Percentiles rank a stretch among this genome's conserved stretches.
phyloP scores from a whole-genome alignment of 37 sponge, comb jelly and placozoan species.

The Petrosia ficiformis region DNA sequence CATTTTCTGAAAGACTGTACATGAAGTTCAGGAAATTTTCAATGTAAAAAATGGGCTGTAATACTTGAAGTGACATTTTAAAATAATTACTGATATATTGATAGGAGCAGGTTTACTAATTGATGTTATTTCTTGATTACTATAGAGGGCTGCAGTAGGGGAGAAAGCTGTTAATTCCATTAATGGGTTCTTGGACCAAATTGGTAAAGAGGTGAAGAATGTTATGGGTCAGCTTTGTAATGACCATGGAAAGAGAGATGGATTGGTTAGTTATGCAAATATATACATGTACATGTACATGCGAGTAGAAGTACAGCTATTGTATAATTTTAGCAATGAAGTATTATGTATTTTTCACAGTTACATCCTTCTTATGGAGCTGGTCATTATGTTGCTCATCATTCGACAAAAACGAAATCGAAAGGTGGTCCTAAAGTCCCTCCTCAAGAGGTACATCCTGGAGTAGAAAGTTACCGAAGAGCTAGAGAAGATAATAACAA shows the following conservation, averaged over 20 bases:
- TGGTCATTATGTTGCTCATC: slow-evolving; percentile 28
- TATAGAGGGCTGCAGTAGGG: slow-evolving; percentile 66
- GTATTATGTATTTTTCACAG: slow-evolving; percentile 13
- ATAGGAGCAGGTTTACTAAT: neutral
- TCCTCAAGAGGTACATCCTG: slow-evolving; percentile 40
- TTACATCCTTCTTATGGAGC: slow-evolving; percentile 13
- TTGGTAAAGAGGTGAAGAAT: slow-evolving; percentile 70
- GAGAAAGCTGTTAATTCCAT: slow-evolving; percentile 79
- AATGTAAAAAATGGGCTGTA: too few relatives aligned
- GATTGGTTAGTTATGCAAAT: neutral
- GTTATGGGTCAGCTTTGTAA: slow-evolving; percentile 2
- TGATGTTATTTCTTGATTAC: neutral
- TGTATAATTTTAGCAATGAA: neutral
- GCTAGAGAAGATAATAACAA: slow-evolving; percentile 50
- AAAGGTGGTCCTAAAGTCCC: slow-evolving; percentile 35
- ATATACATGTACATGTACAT: slow-evolving; percentile 1
- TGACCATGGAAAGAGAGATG: neutral
- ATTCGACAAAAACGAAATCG: slow-evolving; percentile 40
- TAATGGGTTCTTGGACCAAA: slow-evolving; percentile 81
- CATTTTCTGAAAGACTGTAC: too few relatives aligned
- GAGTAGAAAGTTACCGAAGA: slow-evolving; percentile 68
- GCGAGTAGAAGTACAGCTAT: neutral
- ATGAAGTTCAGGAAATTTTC: too few relatives aligned
- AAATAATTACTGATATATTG: too few relatives aligned
- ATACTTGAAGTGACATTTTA: too few relatives aligned